A percentile compares a stretch with the other conserved stretches of the same genome.
phyloP scores from a whole-genome alignment of 2,113 vertebrate genomes.

The Pollimyrus isidori region DNA sequence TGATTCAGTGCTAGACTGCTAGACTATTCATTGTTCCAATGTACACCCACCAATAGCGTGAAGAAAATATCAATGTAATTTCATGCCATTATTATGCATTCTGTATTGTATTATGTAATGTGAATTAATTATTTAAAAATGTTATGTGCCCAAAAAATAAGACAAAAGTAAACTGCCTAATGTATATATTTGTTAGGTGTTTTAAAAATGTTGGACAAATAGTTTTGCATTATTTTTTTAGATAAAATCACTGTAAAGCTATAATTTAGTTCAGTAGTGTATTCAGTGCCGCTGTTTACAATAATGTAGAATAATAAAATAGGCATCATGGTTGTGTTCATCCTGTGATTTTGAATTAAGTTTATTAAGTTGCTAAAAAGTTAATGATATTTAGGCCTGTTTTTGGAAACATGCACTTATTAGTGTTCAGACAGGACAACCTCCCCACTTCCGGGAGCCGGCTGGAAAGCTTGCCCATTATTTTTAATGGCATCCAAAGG shows the following conservation, averaged over 20 bases:
- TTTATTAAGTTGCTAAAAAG: not conserved
- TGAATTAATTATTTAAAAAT: not conserved
- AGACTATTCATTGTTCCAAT: not conserved
- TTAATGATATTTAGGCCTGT: not conserved
- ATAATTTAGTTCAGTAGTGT: not conserved
- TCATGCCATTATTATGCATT: not conserved
- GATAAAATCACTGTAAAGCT: not conserved
- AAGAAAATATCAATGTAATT: not conserved
- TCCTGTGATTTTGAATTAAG: not conserved
- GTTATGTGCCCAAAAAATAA: not conserved
- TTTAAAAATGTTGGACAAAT: not conserved
- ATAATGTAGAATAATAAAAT: not conserved
- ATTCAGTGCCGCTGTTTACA: not conserved
- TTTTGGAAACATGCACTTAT: not conserved
- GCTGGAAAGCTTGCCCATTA: slow-evolving; percentile 17
- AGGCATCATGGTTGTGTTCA: not conserved
- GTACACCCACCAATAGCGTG: not conserved
- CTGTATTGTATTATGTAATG: not conserved
- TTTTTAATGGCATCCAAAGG: slow-evolving; percentile 22
- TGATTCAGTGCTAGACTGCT: not conserved
- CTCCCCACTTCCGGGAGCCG: not conserved
- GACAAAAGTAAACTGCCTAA: not conserved
- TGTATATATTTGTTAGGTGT: not conserved
- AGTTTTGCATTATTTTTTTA: not conserved
- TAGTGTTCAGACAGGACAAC: not conserved